Conservation (phyloP, 2,888 invertebrate genomes). For the Diloba caeruleocephala region DNA sequence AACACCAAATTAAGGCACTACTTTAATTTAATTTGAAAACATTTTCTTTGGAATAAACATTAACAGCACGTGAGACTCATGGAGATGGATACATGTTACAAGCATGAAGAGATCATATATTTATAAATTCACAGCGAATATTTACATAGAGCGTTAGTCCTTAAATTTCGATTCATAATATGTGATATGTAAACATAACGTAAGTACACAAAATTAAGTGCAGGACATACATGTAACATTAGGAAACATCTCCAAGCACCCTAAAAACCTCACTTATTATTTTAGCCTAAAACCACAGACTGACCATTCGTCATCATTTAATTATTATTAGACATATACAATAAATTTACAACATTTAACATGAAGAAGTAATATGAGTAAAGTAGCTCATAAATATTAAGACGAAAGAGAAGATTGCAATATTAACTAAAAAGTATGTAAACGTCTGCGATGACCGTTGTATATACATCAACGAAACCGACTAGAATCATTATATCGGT, state of each 20-base stretch:
- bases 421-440: slow-evolving; percentile 38
- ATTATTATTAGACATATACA: slow-evolving; percentile 57
- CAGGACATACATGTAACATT: slow-evolving; percentile 61
- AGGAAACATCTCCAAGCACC: slow-evolving; percentile 68
- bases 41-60: slow-evolving; percentile 52
- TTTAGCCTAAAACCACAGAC: slow-evolving; percentile 61
- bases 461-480: slow-evolving; percentile 41
- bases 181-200: slow-evolving; percentile 76
- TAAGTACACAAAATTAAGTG: slow-evolving; percentile 70
- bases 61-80: slow-evolving; percentile 63
- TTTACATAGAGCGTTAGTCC: slow-evolving; percentile 61
- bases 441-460: slow-evolving; percentile 25
- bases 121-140: slow-evolving; percentile 64
- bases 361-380: slow-evolving; percentile 37
- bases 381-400: slow-evolving; percentile 32
- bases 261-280: slow-evolving; percentile 60
- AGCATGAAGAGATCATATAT: slow-evolving; percentile 59
- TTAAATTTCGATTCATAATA: slow-evolving; percentile 62
- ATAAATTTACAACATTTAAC: slow-evolving; percentile 62
- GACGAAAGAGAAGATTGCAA: slow-evolving; percentile 32
- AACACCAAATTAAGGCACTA: slow-evolving; percentile 79
- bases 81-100: slow-evolving; percentile 64
- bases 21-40: slow-evolving; percentile 47
- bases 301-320: slow-evolving; percentile 52
- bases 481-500: no score